Conservation (phyloP, 2,888 invertebrate genomes). For the Volucella inflata region DNA sequence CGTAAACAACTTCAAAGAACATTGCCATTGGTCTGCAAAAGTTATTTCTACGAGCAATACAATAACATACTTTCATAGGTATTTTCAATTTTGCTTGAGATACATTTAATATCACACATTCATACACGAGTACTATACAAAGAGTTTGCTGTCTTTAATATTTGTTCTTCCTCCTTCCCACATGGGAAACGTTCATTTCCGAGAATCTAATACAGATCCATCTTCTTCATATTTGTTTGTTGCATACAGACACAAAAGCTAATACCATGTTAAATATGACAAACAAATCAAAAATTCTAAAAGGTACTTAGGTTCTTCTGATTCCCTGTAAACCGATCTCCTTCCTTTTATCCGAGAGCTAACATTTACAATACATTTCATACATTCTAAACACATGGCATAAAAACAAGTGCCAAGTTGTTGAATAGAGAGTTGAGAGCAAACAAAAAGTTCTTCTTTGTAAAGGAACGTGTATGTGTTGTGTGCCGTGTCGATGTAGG, state of each 20-base stretch:
- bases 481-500: conserved; percentile 13
- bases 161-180: too few species aligned
- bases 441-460: conserved; percentile 56
- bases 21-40: too few species aligned
- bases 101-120: too few species aligned
- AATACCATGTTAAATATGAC: conserved; percentile 42
- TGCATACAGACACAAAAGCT: conserved; percentile 26
- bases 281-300: conserved; percentile 41
- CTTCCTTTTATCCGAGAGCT: not conserved
- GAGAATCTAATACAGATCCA: conserved; percentile 5
- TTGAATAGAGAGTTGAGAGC: conserved; percentile 39
- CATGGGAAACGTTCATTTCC: too few species aligned
- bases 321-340: conserved; percentile 2
- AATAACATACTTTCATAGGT: too few species aligned
- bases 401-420: conserved; percentile 62
- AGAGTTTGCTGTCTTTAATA: too few species aligned
- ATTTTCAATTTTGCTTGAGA: too few species aligned
- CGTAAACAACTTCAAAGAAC: too few species aligned
- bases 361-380: conserved; percentile 49
- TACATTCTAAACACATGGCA: conserved; percentile 44
- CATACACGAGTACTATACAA: too few species aligned
- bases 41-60: too few species aligned
- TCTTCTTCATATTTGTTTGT: conserved; percentile 23
- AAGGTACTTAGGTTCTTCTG: conserved; percentile 7
- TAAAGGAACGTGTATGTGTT: conserved; percentile 7